A percentile compares a stretch with the other conserved stretches of the same genome.
Evolutionary conservation across 2,888 invertebrate genomes (phyloP).

Genomic region (Andrena trimmerana): DNA sequence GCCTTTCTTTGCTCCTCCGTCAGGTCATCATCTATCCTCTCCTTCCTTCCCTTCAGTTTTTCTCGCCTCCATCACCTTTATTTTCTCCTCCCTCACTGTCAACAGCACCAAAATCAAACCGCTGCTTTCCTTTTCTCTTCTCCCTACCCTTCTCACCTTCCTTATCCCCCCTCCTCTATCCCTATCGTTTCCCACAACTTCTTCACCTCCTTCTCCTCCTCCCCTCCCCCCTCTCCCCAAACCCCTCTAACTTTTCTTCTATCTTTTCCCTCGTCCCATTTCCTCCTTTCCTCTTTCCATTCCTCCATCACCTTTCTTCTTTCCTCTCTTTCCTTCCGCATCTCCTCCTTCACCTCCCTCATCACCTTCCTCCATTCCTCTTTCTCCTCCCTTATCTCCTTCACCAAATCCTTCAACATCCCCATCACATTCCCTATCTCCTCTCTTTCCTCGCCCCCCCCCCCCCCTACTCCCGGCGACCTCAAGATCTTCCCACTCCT

Average conservation of each 20-base stretch:
- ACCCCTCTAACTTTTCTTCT: not conserved
- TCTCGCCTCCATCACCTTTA: not conserved
- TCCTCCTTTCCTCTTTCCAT: too few species aligned
- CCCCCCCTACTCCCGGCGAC: not conserved
- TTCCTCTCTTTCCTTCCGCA: too few species aligned
- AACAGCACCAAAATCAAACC: not conserved
- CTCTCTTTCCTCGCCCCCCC: not conserved
- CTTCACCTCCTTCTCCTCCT: not conserved
- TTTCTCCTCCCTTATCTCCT: too few species aligned
- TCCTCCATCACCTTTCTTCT: too few species aligned
- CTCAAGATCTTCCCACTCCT: not conserved
- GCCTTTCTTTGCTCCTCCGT: not conserved
- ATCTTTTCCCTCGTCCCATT: not conserved
- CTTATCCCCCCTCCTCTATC: not conserved
- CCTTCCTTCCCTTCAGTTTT: not conserved
- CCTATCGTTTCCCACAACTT: not conserved
- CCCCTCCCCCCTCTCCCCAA: not conserved
- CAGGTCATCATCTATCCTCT: too few species aligned
- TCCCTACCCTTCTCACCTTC: not conserved
- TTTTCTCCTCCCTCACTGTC: not conserved
- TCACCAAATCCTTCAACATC: too few species aligned
- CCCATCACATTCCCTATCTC: too few species aligned
- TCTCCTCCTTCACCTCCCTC: too few species aligned
- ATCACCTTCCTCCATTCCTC: too few species aligned
- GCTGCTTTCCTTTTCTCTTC: not conserved